These are phyloP conservation scores for Tragulus kanchil DNA, from an alignment of 2,113 vertebrate species.

Conservation along the genomic window DNA sequence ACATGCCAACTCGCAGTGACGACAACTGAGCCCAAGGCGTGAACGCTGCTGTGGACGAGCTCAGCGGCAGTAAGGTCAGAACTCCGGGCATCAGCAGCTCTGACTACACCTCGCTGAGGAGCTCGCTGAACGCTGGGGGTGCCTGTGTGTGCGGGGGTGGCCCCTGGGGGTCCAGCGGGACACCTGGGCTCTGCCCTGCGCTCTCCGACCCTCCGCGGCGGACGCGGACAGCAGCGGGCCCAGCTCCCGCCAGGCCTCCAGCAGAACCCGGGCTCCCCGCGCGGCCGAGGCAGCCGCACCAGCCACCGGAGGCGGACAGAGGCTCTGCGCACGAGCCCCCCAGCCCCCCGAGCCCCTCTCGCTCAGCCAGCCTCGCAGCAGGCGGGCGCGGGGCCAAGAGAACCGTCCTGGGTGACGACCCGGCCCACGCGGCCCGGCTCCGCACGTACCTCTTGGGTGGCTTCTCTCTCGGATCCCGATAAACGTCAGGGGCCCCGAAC, in stretches of 20 bases:
- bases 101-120: accelerated
- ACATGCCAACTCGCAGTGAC: accelerated
- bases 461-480: slow-evolving; percentile 94
- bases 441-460: slow-evolving; percentile 91
- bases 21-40: neutral
- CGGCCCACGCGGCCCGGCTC: accelerated
- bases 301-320: neutral
- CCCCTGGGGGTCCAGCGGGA: accelerated
- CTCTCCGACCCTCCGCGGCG: accelerated
- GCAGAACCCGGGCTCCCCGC: too few relatives aligned
- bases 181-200: accelerated
- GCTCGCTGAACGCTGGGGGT: neutral
- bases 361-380: neutral
- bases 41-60: too few relatives aligned
- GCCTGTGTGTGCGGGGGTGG: neutral
- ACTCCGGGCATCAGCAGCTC: neutral
- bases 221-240: neutral
- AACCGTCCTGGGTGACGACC: accelerated
- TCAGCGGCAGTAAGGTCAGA: neutral
- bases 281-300: accelerated
- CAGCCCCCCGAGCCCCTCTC: too few relatives aligned
- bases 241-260: too few relatives aligned
- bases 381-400: neutral
- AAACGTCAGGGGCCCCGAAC: slow-evolving; percentile 91
- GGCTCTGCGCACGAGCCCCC: neutral